Percentiles rank a stretch among this genome's conserved stretches.
phyloP scores from a whole-genome alignment of 2,888 invertebrate species.

The Stenodema calcarata region DNA sequence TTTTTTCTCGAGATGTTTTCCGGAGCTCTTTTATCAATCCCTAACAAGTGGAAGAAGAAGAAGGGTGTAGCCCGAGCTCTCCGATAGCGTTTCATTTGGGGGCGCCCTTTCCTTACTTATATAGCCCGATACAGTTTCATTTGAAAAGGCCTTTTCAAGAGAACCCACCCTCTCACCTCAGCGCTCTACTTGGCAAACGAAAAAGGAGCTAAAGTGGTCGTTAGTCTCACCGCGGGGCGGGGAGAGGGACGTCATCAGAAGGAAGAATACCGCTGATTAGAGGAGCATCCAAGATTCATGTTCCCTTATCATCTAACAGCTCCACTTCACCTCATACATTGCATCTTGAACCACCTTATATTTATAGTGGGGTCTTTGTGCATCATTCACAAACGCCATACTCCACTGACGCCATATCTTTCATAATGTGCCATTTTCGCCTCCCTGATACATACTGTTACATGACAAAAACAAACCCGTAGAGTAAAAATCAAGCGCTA shows the following conservation, averaged over 20 bases:
- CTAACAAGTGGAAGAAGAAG: conserved; percentile 34
- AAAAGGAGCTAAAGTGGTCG: conserved; percentile 40
- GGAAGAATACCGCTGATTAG: conserved; percentile 42
- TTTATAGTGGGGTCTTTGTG: background rate
- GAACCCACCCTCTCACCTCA: background rate
- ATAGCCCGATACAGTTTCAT: conserved; percentile 43
- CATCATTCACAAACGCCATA: background rate
- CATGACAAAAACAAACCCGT: too few relatives aligned
- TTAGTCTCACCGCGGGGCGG: background rate
- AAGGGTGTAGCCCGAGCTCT: background rate
- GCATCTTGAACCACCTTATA: background rate
- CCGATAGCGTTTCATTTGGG: conserved; percentile 41
- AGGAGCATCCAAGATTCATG: conserved; percentile 38
- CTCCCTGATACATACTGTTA: too few relatives aligned
- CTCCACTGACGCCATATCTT: background rate
- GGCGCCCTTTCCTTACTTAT: conserved; percentile 4
- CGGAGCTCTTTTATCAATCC: conserved; percentile 38
- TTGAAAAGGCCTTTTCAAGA: conserved; percentile 17
- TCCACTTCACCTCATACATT: conserved; percentile 11
- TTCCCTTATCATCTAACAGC: conserved; percentile 23
- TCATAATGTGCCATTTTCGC: too few relatives aligned
- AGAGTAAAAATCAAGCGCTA: too few relatives aligned
- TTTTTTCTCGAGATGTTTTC: conserved; percentile 15
- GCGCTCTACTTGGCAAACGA: background rate
- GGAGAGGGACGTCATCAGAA: background rate